Percentiles rank a stretch among this genome's conserved stretches.
These are phyloP conservation scores for Trileptium ribeirensis DNA, from an alignment of 2,888 invertebrate species.

Conservation along the genomic window DNA sequence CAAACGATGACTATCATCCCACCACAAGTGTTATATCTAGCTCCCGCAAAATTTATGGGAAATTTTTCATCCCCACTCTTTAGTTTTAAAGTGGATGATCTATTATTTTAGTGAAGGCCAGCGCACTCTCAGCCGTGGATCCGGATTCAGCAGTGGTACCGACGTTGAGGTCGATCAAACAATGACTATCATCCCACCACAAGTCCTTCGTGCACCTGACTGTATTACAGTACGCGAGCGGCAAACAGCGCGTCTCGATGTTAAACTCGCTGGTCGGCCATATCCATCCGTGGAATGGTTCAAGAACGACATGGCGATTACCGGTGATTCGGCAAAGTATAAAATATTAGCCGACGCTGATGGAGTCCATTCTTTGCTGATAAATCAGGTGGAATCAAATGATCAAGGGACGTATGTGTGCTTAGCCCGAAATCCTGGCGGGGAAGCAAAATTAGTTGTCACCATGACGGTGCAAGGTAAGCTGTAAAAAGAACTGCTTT, in stretches of 20 bases:
- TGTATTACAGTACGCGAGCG: conserved; percentile 51
- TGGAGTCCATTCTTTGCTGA: conserved; percentile 91
- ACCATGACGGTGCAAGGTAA: conserved; percentile 41
- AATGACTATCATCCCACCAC: neutral
- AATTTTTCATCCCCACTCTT: too few species aligned
- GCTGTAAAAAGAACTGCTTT: too few species aligned
- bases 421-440: conserved; percentile 85
- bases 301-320: conserved; percentile 69
- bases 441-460: conserved; percentile 77
- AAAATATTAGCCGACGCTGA: conserved; percentile 92
- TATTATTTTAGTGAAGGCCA: too few species aligned
- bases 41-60: too few species aligned
- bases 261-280: conserved; percentile 72
- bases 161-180: too few species aligned
- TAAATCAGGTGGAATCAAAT: conserved; percentile 73
- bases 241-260: conserved; percentile 85
- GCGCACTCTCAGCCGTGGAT: too few species aligned
- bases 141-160: too few species aligned
- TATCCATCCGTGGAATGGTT: conserved; percentile 90
- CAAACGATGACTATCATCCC: neutral
- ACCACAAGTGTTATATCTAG: too few species aligned
- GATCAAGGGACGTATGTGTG: conserved; percentile 85
- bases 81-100: too few species aligned
- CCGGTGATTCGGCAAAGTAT: conserved; percentile 76
- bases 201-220: neutral